These are phyloP conservation scores for Apocrypta bakeri DNA, from an alignment of 1,140 invertebrate species.

Conservation along the genomic window DNA sequence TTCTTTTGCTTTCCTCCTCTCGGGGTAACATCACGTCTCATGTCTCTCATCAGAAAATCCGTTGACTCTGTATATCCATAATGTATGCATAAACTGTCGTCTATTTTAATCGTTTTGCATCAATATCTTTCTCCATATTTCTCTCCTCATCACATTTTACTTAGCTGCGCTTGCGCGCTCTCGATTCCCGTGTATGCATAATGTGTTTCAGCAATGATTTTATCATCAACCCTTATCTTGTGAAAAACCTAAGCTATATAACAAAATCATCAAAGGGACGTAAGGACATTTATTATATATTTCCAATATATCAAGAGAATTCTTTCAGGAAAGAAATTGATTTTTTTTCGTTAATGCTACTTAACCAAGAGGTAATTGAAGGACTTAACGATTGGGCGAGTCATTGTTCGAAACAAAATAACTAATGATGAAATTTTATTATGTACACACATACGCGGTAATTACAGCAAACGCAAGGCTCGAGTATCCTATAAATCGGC, in stretches of 20 bases:
- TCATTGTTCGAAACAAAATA: neutral
- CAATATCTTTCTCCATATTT: neutral
- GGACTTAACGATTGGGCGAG: neutral
- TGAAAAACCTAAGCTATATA: neutral
- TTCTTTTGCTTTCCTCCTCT: conserved; percentile 6
- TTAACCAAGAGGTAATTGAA: neutral
- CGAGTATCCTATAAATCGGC: neutral
- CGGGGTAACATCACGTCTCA: neutral
- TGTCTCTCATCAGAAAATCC: conserved; percentile 9
- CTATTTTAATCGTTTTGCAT: conserved; percentile 27
- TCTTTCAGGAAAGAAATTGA: neutral
- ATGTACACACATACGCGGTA: neutral
- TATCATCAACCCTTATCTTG: neutral
- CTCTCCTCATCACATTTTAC: neutral
- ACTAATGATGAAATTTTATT: neutral
- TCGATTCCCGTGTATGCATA: neutral
- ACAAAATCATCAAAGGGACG: neutral
- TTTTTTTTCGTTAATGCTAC: neutral
- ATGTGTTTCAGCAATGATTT: neutral
- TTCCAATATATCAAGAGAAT: neutral
- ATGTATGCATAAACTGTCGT: neutral
- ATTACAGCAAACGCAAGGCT: neutral
- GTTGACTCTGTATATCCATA: neutral
- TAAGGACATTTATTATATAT: neutral
- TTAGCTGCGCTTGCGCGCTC: neutral